These are phyloP conservation scores for Acrocyrtus sp. DNA, from an alignment of 2,888 invertebrate species.

Conservation along the genomic window DNA sequence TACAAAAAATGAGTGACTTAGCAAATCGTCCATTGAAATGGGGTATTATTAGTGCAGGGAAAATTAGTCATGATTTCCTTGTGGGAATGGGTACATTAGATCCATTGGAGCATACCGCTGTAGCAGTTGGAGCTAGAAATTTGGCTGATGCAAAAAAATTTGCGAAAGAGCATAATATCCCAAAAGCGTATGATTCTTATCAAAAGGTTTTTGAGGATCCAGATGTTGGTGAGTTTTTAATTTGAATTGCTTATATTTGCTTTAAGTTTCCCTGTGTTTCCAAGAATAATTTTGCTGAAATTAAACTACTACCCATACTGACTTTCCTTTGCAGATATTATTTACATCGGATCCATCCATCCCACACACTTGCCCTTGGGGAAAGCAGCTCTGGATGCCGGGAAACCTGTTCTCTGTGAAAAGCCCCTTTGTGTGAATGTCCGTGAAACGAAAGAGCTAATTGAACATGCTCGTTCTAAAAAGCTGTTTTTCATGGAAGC, in stretches of 20 bases:
- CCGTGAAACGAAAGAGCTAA: constrained; percentile 77
- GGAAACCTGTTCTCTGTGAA: constrained; percentile 90
- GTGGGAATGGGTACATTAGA: constrained; percentile 76
- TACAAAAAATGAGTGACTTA: not conserved
- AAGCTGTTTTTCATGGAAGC: constrained; percentile 71
- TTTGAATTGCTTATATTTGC: not conserved
- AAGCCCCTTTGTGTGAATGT: constrained; percentile 87
- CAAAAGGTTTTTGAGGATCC: constrained; percentile 78
- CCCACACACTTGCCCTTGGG: constrained; percentile 77
- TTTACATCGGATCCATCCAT: constrained; percentile 84
- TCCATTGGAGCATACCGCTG: constrained; percentile 75
- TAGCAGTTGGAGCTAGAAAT: constrained; percentile 82
- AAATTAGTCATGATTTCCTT: constrained; percentile 87
- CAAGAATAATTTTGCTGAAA: too few species aligned
- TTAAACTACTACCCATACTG: not conserved
- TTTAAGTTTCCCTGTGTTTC: not conserved
- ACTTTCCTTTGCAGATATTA: constrained; percentile 74
- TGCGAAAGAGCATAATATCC: constrained; percentile 78
- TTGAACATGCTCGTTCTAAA: constrained; percentile 68
- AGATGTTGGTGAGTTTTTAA: constrained; percentile 74
- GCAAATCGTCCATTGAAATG: constrained; percentile 72
- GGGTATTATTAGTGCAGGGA: constrained; percentile 87
- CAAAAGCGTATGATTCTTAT: constrained; percentile 79
- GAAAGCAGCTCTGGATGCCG: constrained; percentile 79
- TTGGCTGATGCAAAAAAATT: constrained; percentile 78